Conservation (phyloP, 2,113 vertebrate genomes). For the Mormoops blainvillei region DNA sequence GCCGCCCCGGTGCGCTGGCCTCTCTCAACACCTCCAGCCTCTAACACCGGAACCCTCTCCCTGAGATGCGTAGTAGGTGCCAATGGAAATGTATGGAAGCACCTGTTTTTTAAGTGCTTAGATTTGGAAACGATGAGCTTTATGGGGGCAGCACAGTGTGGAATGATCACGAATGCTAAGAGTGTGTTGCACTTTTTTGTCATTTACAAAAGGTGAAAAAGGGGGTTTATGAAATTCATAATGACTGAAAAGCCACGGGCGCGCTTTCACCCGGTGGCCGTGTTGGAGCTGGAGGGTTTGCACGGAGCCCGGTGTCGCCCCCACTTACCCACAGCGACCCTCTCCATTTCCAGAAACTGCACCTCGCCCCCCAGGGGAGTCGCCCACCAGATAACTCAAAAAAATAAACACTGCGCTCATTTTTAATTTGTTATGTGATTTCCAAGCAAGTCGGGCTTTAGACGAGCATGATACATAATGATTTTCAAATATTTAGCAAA, state of each 20-base stretch:
- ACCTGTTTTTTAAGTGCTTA: conserved; percentile 82
- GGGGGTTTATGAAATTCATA: conserved; percentile 73
- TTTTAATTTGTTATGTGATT: conserved; percentile 62
- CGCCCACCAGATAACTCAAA: conserved; percentile 23
- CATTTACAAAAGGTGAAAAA: conserved; percentile 78
- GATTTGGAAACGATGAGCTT: conserved; percentile 80
- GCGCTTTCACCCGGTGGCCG: conserved; percentile 51
- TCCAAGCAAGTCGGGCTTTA: conserved; percentile 29
- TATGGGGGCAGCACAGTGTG: conserved; percentile 65
- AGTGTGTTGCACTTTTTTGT: conserved; percentile 73
- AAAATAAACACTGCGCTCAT: neutral
- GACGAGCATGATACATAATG: neutral
- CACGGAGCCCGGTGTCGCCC: neutral
- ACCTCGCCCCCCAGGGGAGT: neutral
- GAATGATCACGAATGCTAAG: conserved; percentile 76
- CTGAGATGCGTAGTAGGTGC: conserved; percentile 81
- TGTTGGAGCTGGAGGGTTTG: conserved; percentile 29
- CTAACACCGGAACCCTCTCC: conserved; percentile 83
- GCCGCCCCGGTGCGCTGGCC: conserved; percentile 78
- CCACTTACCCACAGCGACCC: neutral
- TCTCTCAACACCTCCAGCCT: conserved; percentile 77
- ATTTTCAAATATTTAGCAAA: conserved; percentile 63
- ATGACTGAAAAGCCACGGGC: conserved; percentile 73
- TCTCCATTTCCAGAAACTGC: neutral
- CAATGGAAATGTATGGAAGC: conserved; percentile 84